Conservation (phyloP, 1,140 invertebrate genomes). For the Steinernema khuongi region DNA sequence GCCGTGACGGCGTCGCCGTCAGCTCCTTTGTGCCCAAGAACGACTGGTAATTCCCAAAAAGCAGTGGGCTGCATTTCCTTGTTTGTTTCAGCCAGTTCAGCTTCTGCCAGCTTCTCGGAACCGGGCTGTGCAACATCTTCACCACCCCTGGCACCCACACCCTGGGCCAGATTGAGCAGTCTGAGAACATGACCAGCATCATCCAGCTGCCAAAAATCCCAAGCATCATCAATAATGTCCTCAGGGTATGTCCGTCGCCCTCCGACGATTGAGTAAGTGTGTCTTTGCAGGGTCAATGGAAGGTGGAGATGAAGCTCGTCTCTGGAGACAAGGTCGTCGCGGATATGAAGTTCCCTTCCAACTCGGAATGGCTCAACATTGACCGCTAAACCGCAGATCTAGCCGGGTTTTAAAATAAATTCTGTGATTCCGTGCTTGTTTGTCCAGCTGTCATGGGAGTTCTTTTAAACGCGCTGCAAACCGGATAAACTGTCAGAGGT, state of each 20-base stretch:
- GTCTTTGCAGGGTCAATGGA: background rate
- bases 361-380: constrained; percentile 17
- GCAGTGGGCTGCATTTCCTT: no score
- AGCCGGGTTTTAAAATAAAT: no score
- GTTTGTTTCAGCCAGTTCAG: constrained; percentile 6
- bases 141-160: constrained; percentile 20
- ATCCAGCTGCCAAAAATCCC: constrained; percentile 17
- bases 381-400: background rate
- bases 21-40: constrained; percentile 13
- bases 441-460: background rate
- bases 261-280: background rate
- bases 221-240: background rate
- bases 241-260: background rate
- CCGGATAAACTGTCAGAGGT: no score
- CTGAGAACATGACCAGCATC: constrained; percentile 12
- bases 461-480: no score
- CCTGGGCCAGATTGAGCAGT: constrained; percentile 17
- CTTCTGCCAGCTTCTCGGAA: background rate
- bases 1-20: constrained; percentile 16
- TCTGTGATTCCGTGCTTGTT: no score
- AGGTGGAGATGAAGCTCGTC: background rate
- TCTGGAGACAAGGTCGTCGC: background rate
- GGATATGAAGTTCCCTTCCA: constrained; percentile 21
- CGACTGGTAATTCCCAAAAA: constrained; percentile 14
- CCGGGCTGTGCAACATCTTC: background rate